phyloP scores from a whole-genome alignment of 1,140 invertebrate genomes.

The Cherax quadricarinatus region DNA sequence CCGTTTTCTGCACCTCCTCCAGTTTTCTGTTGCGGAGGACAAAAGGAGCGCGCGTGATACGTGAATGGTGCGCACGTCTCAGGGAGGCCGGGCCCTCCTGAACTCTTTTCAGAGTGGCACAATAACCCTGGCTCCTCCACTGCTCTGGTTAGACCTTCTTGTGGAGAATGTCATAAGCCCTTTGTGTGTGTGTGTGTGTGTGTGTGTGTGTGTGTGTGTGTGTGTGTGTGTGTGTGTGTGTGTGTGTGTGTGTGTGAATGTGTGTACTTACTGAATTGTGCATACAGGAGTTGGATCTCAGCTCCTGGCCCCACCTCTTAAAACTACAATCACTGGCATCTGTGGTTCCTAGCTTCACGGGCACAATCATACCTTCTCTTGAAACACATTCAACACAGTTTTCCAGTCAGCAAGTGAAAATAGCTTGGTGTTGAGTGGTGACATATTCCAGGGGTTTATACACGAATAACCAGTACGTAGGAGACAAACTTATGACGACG shows the following conservation, averaged over 20 bases:
- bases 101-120: background rate
- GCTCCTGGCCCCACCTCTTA: no score
- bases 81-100: background rate
- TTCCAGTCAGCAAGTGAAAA: no score
- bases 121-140: background rate
- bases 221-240: constrained; percentile 32
- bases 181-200: constrained; percentile 22
- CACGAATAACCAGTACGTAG: no score
- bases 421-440: no score
- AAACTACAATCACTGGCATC: no score
- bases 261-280: background rate
- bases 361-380: no score
- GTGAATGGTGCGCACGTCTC: background rate
- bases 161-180: background rate
- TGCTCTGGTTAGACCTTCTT: background rate
- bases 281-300: no score
- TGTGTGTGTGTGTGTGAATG: constrained; percentile 27
- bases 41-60: constrained; percentile 29
- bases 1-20: background rate
- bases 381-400: no score
- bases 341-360: no score
- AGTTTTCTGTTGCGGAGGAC: background rate
- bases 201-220: constrained; percentile 15
- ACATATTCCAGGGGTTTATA: no score
- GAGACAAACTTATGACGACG: no score